Base-by-base conservation (phyloP, 2,888 invertebrate species). In the Alloscopus bannaensis region DNA sequence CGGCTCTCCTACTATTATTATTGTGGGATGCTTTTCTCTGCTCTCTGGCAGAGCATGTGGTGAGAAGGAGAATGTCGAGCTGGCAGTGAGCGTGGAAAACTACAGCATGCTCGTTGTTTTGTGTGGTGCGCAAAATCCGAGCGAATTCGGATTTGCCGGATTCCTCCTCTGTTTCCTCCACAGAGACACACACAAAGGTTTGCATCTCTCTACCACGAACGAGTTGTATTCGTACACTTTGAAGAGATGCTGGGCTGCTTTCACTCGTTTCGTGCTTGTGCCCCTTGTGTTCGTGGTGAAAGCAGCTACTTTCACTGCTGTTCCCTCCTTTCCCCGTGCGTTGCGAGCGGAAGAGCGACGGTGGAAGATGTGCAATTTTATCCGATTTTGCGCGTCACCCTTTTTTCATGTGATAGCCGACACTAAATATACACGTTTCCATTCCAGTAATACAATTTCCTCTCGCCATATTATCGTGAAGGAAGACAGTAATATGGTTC, bases 301-400 rank as follows among this genome's bases (percentile, higher is more conserved):
- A 36, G 36, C 36, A 36, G 36, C 8, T 18, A 47, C 47, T n/a
- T 47, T 47, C 18, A 47, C 47, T n/a, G 3, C 47, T 47, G n/a
- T 18, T 47, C n/a, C 47, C 18, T 18, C n/a, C 13, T 18, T n/a
- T 29, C 11, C 8, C 20, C 55, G 8, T 47, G n/a, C 8, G 24
- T 68, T 22, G 65, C 13, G 65, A 50, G 20, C n/a, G 57, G n/a
- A 18, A 69, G 45, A 60, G 42, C 1, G 57, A 64, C 22, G 2
- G 28, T 45, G 64, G 42, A 47, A 70, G 42, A 68, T 73, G 73
- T 83, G 81, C 81, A 82, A 81, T 83, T 81, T 70, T 59, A 82
- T 72, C 69, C 75, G 81, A 83, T 83, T 83, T 83, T 82, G 83
- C 83, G 83, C 83, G 79, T 81, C 70, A 60, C 71, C 71, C 57